Evolutionary conservation across 1,140 invertebrate genomes (phyloP).

Genomic region (Batillaria attramentaria): DNA sequence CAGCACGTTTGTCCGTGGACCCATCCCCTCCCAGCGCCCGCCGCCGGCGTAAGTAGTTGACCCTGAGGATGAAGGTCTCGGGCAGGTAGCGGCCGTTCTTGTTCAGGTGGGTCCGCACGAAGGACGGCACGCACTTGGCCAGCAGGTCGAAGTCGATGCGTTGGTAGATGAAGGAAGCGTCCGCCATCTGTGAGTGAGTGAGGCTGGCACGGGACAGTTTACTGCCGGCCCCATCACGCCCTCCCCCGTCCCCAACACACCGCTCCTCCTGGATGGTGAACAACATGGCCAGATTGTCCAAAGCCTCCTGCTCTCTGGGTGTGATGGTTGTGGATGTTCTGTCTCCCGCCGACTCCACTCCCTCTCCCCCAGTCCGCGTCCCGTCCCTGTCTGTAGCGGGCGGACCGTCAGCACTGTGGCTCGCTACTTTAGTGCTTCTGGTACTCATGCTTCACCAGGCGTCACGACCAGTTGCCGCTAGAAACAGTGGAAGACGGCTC

Average conservation of each 20-base stretch:
- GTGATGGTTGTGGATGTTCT: too few relatives aligned
- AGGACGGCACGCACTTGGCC: slow-evolving; percentile 14
- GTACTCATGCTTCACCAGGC: too few relatives aligned
- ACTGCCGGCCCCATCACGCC: too few relatives aligned
- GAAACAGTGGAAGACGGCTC: too few relatives aligned
- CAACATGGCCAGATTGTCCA: slow-evolving; percentile 7
- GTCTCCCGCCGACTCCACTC: too few relatives aligned
- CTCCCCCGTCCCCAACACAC: neutral
- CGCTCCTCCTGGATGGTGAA: slow-evolving; percentile 21
- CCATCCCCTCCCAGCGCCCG: slow-evolving; percentile 23
- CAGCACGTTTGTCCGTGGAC: slow-evolving; percentile 6
- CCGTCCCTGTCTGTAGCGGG: too few relatives aligned
- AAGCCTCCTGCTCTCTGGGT: neutral
- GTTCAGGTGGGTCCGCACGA: slow-evolving; percentile 19
- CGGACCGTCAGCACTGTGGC: too few relatives aligned
- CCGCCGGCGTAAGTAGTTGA: slow-evolving; percentile 31
- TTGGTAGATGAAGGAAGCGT: slow-evolving; percentile 26
- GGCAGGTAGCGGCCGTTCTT: slow-evolving; percentile 24
- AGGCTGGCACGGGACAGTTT: slow-evolving; percentile 14
- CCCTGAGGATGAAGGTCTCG: slow-evolving; percentile 29
- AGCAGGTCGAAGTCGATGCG: slow-evolving; percentile 16
- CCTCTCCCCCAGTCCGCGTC: too few relatives aligned
- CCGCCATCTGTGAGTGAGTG: neutral
- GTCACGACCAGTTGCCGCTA: too few relatives aligned
- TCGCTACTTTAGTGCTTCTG: too few relatives aligned